Percentiles rank a stretch among this genome's conserved stretches.
Conservation (phyloP, 1,140 invertebrate genomes). For the Eumeta japonica region DNA sequence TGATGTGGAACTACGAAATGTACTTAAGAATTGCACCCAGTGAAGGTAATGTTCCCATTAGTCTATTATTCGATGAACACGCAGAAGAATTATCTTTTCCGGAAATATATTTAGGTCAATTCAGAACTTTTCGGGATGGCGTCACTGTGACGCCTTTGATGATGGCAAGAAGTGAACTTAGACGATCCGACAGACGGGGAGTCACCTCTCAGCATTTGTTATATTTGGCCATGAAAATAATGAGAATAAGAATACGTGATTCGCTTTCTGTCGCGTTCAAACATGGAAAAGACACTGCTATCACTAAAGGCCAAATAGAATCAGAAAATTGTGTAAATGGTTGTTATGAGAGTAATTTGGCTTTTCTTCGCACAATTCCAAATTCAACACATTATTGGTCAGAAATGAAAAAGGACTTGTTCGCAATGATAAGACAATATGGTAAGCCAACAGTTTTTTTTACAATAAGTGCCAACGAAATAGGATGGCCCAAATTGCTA, state of each 20-base stretch:
- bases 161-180: conserved; percentile 19
- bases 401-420: conserved; percentile 8
- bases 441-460: conserved; percentile 9
- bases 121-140: conserved; percentile 12
- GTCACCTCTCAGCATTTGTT: conserved; percentile 15
- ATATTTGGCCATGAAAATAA: conserved; percentile 18
- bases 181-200: conserved; percentile 15
- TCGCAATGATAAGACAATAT: conserved; percentile 10
- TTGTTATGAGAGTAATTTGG: not conserved
- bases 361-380: conserved; percentile 2
- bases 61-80: conserved; percentile 20
- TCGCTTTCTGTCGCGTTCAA: conserved; percentile 17
- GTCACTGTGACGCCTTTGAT: conserved; percentile 13
- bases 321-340: not conserved
- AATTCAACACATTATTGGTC: conserved; percentile 1
- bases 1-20: conserved; percentile 27
- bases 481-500: conserved; percentile 13
- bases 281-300: conserved; percentile 12
- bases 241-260: conserved; percentile 12
- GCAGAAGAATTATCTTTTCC: conserved; percentile 28
- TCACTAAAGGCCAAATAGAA: conserved; percentile 14
- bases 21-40: conserved; percentile 25
- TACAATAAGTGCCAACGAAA: conserved; percentile 6
- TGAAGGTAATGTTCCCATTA: conserved; percentile 15
- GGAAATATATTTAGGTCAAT: conserved; percentile 18